Conservation (phyloP, 1,140 invertebrate species). For the Intoshia linei region DNA sequence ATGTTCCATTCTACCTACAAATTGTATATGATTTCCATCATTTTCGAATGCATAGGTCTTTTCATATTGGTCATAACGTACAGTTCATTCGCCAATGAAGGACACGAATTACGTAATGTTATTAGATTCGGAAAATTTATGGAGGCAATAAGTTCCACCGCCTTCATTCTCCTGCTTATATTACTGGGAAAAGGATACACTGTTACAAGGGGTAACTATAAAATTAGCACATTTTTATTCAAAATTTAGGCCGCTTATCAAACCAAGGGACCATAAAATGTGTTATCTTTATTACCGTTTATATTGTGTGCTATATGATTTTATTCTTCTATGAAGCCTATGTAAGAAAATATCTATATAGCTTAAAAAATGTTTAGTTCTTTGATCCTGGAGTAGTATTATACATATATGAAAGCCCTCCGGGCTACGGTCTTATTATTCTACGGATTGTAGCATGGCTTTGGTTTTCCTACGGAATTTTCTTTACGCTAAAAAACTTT, state of each 20-base stretch:
- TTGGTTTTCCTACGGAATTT: conserved; percentile 43
- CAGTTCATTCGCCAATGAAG: conserved; percentile 35
- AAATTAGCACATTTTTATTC: too few species aligned
- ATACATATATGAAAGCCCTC: conserved; percentile 53
- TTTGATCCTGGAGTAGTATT: conserved; percentile 57
- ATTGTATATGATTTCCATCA: conserved; percentile 37
- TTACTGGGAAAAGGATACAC: conserved; percentile 57
- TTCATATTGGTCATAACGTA: conserved; percentile 32
- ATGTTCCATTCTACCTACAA: conserved; percentile 55
- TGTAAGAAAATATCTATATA: conserved; percentile 19
- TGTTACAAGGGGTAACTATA: conserved; percentile 37
- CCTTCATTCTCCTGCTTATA: conserved; percentile 40
- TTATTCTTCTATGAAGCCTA: conserved; percentile 43
- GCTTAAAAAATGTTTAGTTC: conserved; percentile 24
- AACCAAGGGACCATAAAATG: conserved; percentile 35
- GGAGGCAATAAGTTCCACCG: conserved; percentile 32
- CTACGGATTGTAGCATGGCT: conserved; percentile 41
- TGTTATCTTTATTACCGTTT: conserved; percentile 42
- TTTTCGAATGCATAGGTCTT: conserved; percentile 29
- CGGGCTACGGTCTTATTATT: conserved; percentile 45
- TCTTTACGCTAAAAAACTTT: conserved; percentile 46
- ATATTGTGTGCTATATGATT: conserved; percentile 32
- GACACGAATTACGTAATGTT: conserved; percentile 21
- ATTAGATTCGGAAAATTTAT: conserved; percentile 30
- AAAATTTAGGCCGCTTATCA: too few species aligned